Conservation (phyloP, 2,113 vertebrate genomes). For the Microcebus ravelobensis region DNA sequence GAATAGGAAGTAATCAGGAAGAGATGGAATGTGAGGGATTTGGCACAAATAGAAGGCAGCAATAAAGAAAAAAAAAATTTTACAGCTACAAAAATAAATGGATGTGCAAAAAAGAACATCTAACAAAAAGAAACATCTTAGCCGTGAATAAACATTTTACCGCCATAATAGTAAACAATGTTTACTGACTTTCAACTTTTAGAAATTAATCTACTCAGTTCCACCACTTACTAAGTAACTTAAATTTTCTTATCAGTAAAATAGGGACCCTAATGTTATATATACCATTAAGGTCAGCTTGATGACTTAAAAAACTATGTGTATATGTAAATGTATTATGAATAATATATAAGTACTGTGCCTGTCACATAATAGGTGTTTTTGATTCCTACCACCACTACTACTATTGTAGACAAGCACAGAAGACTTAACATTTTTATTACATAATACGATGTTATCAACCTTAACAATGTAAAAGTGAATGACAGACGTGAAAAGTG, state of each 20-base stretch:
- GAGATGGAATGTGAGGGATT: neutral
- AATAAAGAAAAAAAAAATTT: neutral
- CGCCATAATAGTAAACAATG: neutral
- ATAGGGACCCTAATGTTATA: neutral
- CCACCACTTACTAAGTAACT: neutral
- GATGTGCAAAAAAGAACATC: neutral
- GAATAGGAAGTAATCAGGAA: neutral
- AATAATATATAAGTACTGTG: neutral
- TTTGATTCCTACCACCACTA: neutral
- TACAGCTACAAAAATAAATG: constrained; percentile 6
- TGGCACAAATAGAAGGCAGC: neutral
- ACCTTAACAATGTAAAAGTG: neutral
- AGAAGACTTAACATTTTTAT: neutral
- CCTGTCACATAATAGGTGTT: neutral
- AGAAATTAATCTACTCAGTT: constrained; percentile 39
- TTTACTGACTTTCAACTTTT: neutral
- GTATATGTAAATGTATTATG: neutral
- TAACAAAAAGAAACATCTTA: neutral
- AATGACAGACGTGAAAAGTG: neutral
- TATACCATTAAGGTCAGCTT: neutral
- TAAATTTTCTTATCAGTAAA: constrained; percentile 36
- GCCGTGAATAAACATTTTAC: neutral
- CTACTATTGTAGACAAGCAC: neutral
- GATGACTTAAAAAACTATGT: neutral
- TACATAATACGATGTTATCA: neutral